Conservation (phyloP, 2,113 vertebrate species). For the Gymnarchus niloticus region DNA sequence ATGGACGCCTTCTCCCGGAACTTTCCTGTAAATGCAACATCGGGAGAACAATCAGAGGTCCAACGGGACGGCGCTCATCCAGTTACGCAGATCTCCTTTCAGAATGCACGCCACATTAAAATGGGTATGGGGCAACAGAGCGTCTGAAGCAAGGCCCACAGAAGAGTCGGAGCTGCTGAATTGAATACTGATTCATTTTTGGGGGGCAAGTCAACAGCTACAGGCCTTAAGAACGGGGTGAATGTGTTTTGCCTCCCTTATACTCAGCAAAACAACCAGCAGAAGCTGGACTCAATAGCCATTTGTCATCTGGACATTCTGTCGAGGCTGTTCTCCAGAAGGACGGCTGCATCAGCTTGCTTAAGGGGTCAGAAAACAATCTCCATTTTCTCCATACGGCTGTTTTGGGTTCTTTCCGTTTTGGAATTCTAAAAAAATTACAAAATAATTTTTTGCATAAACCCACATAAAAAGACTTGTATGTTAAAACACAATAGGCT, state of each 20-base stretch:
- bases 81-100: not conserved
- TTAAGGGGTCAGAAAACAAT: not conserved
- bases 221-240: not conserved
- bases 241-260: not conserved
- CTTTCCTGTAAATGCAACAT: constrained; percentile 69
- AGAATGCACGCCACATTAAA: not conserved
- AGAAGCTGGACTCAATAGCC: not conserved
- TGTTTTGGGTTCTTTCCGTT: not conserved
- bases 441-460: not conserved
- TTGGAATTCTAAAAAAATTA: not conserved
- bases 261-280: not conserved
- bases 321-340: not conserved
- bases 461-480: not conserved
- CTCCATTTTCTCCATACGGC: not conserved
- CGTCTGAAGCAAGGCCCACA: not conserved
- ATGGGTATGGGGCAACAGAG: not conserved
- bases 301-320: constrained; percentile 3
- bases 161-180: not conserved
- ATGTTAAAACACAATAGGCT: not conserved
- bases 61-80: no score
- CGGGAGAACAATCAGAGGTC: constrained; percentile 11
- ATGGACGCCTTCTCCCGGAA: constrained; percentile 96
- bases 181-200: not conserved
- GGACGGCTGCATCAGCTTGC: not conserved
- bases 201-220: not conserved